Evolutionary conservation across 2,888 invertebrate species (phyloP), one percentile per base, ranked within the genome.

Genomic region (Tribolium freemani): DNA sequence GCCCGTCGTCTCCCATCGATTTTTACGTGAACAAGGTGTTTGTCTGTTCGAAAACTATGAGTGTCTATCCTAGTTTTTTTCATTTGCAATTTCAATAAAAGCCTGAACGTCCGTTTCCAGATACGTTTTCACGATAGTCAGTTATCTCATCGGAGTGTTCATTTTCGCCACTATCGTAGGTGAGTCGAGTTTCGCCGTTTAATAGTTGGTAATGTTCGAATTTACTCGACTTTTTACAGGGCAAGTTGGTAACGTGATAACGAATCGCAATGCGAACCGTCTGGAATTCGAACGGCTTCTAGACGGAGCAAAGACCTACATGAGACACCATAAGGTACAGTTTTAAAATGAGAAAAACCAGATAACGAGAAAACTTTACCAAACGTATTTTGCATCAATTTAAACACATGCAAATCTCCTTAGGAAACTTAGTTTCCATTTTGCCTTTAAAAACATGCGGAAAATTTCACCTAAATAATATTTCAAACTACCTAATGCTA

Each of bases 211-310:
- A 21, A 50, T 20, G n/a, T 16, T 60, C 30, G 26, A 10, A 21
- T 13, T 38, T 38, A 38, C 38, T 38, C 6, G 38, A 0, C 6
- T 60, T 72, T 66, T 84, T 85, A 26, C 83, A 92, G 92, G 98
- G 63, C 98, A 98, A 91, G 98, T 98, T 64, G 98, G 98, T 77
- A 98, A 97, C 87, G 97, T 98, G 83, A 98, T 98, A 87, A 97
- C 97, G 61, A 98, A 98, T 88, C 91, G 97, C 80, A 98, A 98
- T 86, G 98, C 98, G 54, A 97, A 97, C 87, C 91, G 98, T 60
- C 89, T 97, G 81, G 98, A 98, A 88, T 98, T 98, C 83, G 98
- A 98, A 87, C 89, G 97, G 75, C 90, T 98, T 31, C 88, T 98
- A 84, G 98, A 98, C 86, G 97, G 97, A 68, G 98, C 98, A 74